Evolutionary conservation across 2,888 invertebrate genomes (phyloP).

Genomic region (Eurytoma californica): DNA sequence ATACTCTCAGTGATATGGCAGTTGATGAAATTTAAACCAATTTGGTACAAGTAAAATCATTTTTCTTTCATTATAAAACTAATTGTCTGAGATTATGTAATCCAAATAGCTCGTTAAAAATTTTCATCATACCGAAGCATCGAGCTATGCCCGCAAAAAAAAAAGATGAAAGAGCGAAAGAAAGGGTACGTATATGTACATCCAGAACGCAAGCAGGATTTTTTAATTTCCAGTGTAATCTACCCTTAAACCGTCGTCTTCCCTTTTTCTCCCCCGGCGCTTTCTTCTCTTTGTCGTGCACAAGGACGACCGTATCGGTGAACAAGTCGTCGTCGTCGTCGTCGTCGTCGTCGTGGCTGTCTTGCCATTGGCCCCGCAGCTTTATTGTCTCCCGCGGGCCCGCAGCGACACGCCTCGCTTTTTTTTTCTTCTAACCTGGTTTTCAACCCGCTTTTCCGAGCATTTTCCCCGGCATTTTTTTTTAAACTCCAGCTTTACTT

Average conservation of each 20-base stretch:
- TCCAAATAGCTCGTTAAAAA: too few species aligned
- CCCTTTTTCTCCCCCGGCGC: background rate
- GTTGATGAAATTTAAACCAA: too few species aligned
- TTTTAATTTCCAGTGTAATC: constrained; percentile 47
- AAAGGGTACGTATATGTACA: too few species aligned
- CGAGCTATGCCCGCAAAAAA: too few species aligned
- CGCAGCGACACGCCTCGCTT: constrained; percentile 30
- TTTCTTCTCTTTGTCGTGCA: background rate
- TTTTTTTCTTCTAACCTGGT: constrained; percentile 10
- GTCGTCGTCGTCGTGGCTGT: constrained; percentile 25
- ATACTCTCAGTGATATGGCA: too few species aligned
- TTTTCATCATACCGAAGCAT: too few species aligned
- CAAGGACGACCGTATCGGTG: background rate
- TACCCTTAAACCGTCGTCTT: constrained; percentile 34
- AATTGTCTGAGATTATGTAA: too few species aligned
- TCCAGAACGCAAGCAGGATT: constrained; percentile 6
- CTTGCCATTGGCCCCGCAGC: constrained; percentile 34
- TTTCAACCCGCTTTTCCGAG: constrained; percentile 2
- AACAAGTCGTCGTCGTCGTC: constrained; percentile 23
- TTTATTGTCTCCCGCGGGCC: constrained; percentile 49
- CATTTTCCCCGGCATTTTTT: background rate
- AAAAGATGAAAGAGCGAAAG: too few species aligned
- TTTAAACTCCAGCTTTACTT: background rate
- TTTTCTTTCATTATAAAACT: too few species aligned
- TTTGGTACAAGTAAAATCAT: too few species aligned